Percentiles rank a stretch among this genome's conserved stretches.
phyloP scores from a whole-genome alignment of 2,113 vertebrate species.

The Phyllopteryx taeniolatus region DNA sequence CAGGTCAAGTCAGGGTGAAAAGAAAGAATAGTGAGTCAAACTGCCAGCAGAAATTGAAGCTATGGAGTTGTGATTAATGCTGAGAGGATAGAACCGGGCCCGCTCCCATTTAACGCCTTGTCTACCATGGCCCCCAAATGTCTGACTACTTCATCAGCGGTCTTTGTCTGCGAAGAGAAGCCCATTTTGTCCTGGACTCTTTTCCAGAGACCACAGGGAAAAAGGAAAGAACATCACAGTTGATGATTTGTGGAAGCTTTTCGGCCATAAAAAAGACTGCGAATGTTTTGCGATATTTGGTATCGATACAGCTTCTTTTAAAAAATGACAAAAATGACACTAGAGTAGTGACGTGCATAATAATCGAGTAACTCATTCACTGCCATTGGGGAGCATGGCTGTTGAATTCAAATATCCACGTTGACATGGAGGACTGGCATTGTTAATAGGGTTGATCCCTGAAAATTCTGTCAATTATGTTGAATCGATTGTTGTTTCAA shows the following conservation, averaged over 20 bases:
- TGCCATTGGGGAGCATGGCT: no score
- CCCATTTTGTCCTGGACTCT: constrained; percentile 22
- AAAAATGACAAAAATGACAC: not conserved
- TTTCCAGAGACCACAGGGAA: constrained; percentile 24
- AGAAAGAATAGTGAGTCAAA: constrained; percentile 57
- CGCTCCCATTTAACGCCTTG: constrained; percentile 58
- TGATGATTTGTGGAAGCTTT: not conserved
- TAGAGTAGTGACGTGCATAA: no score
- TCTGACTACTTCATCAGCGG: constrained; percentile 53
- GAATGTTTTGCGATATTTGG: not conserved
- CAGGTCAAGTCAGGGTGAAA: constrained; percentile 50
- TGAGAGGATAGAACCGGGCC: constrained; percentile 55
- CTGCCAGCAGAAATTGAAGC: constrained; percentile 52
- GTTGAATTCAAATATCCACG: no score
- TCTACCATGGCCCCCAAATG: constrained; percentile 49
- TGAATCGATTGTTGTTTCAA: not conserved
- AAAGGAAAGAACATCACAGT: constrained; percentile 15
- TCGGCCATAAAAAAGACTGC: not conserved
- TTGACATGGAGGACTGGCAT: no score
- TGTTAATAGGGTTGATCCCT: not conserved
- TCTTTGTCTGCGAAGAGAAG: constrained; percentile 50
- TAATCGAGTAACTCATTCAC: no score
- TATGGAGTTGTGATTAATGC: constrained; percentile 54
- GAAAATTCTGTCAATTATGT: not conserved
- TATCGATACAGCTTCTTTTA: not conserved